Conservation (phyloP, 1,140 invertebrate genomes). For the Drosophila melanica region DNA sequence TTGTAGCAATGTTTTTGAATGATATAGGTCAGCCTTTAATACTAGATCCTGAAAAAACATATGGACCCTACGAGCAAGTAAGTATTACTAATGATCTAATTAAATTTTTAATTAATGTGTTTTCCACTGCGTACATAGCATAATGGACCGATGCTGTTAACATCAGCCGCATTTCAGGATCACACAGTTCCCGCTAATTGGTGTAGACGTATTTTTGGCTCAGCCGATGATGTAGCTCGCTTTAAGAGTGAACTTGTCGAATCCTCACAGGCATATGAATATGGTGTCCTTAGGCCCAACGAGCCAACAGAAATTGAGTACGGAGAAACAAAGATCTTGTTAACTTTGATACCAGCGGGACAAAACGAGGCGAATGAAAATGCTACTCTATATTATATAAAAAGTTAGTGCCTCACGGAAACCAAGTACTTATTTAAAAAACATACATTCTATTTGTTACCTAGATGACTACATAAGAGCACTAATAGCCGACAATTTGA, state of each 20-base stretch:
- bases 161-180: conserved; percentile 50
- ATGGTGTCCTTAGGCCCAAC: conserved; percentile 16
- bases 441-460: background rate
- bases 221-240: conserved; percentile 19
- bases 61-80: conserved; percentile 45
- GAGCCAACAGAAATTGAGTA: conserved; percentile 8
- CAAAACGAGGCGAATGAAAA: conserved; percentile 3
- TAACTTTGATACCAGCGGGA: conserved; percentile 49
- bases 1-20: conserved; percentile 63
- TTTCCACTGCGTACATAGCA: conserved; percentile 25
- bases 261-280: background rate
- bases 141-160: conserved; percentile 49
- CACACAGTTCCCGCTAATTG: conserved; percentile 35
- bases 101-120: background rate
- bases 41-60: conserved; percentile 28
- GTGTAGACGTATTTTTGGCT: conserved; percentile 40
- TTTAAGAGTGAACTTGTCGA: background rate
- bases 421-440: background rate
- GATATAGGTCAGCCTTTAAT: conserved; percentile 58
- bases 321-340: background rate
- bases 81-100: background rate
- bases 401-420: conserved; percentile 34
- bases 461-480: conserved; percentile 35
- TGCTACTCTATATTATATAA: conserved; percentile 31
- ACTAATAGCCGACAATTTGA: conserved; percentile 47